Evolutionary conservation across 2,113 vertebrate genomes (phyloP).

Genomic region (Dasyornis broadbenti): DNA sequence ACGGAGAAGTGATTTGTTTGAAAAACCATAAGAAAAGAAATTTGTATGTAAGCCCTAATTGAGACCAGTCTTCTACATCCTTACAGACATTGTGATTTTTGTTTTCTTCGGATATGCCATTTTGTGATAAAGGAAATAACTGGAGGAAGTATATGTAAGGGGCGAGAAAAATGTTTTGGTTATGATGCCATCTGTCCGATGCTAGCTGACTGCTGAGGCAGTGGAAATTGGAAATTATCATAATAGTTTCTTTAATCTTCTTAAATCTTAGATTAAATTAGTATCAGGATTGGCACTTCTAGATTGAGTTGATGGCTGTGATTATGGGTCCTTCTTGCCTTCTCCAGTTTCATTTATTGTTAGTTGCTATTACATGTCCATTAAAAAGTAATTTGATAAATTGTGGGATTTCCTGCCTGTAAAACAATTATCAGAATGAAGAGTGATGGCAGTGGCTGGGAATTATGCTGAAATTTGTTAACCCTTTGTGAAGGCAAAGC

Average conservation of each 20-base stretch:
- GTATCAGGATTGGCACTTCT: slow-evolving; percentile 1
- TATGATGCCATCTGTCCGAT: background rate
- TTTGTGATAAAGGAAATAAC: background rate
- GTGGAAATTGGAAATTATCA: background rate
- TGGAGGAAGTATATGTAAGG: background rate
- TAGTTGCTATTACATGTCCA: background rate
- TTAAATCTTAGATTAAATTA: slow-evolving; percentile 33
- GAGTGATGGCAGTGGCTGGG: background rate
- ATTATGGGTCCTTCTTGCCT: slow-evolving; percentile 3
- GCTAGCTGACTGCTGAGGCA: background rate
- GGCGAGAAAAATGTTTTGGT: background rate
- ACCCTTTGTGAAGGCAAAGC: background rate
- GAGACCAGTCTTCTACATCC: background rate
- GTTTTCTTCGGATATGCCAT: background rate
- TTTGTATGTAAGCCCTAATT: background rate
- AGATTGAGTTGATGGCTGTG: background rate
- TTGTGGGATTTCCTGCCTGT: background rate
- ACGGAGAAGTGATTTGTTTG: background rate
- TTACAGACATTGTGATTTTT: background rate
- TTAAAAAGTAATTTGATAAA: slow-evolving; percentile 40
- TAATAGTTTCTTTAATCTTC: background rate
- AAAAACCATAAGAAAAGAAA: background rate
- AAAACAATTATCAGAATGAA: slow-evolving; percentile 25
- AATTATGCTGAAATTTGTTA: background rate
- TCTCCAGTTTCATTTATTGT: slow-evolving; percentile 20